Conservation (phyloP, 2,797 vertebrate species). For the Poeciliopsis paucimaculata region DNA sequence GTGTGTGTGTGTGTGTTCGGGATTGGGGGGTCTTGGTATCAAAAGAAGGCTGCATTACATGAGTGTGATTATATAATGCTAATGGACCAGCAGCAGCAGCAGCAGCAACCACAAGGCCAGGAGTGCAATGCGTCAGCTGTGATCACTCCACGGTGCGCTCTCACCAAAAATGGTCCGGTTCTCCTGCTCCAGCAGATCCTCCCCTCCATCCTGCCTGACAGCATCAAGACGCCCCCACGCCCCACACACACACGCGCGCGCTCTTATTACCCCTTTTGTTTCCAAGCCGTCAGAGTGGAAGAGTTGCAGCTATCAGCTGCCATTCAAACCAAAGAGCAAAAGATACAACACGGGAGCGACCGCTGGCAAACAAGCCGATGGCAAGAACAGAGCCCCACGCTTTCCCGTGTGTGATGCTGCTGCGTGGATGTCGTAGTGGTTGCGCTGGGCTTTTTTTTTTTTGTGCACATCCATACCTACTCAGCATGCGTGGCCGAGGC, state of each 20-base stretch:
- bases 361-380: constrained; percentile 18
- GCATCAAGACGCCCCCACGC: constrained; percentile 61
- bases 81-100: constrained; percentile 41
- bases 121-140: constrained; percentile 74
- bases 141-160: constrained; percentile 56
- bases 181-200: constrained; percentile 62
- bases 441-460: constrained; percentile 25
- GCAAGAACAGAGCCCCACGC: not conserved
- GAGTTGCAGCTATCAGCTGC: constrained; percentile 6
- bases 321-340: constrained; percentile 25
- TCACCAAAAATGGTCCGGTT: constrained; percentile 74
- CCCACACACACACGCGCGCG: not conserved
- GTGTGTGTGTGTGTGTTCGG: too few relatives aligned
- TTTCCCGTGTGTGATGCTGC: not conserved
- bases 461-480: constrained; percentile 58
- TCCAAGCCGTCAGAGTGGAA: constrained; percentile 10
- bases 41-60: constrained; percentile 39
- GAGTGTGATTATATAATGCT: constrained; percentile 63
- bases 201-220: constrained; percentile 64
- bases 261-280: constrained; percentile 6
- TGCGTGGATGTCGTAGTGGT: constrained; percentile 15
- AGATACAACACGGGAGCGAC: constrained; percentile 24
- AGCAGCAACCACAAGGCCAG: constrained; percentile 42
- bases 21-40: not conserved
- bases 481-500: constrained; percentile 52